Evolutionary conservation across 1,140 invertebrate genomes (phyloP), one percentile per base, ranked within the genome.

Genomic region (Neodiprion virginianus): DNA sequence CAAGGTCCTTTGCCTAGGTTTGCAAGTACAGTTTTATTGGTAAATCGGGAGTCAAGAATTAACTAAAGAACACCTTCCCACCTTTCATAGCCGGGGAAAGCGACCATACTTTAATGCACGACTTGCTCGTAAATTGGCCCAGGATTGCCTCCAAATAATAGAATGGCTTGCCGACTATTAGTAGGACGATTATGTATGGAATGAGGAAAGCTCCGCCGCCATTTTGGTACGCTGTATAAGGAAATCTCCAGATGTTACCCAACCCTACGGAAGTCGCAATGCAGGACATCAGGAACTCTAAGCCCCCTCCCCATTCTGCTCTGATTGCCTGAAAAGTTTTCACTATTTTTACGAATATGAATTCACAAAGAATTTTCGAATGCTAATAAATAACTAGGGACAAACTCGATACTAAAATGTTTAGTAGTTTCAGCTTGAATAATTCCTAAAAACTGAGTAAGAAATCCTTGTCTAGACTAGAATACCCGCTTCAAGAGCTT

Each of bases 171-270:
- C 96, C 97, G 67, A 96, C 92, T 50, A 97, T 84, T 1, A 97
- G 82, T 70, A 98, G 89, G 66, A 97, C 95, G 48, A 97, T 92
- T 21, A 95, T 91, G 79, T 97, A 97, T 0, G 95, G 95, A 68
- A 97, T 93, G 0, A 97, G 89, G 84, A 97, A 97, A 1, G 93
- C 93, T 2, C 93, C 94, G 65, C 95, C 95, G n/a, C 95, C 95
- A 81, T 96, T 96, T 74, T 95, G 91, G 81, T 95, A 94, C 0
- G 95, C 95, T 3, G 94, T 92, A 81, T 96, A 97, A 0, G 96
- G 96, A 89, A 98, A 98, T 49, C 96, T 85, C 95, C 95, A 96
- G 11, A 96, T 93, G 83, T 96, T 96, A 61, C 96, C 96, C 4
- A 98, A 89, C 0, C 96, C 96, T 1, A 97, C 95, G 7, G 96